Evolutionary conservation across 2,797 vertebrate species (phyloP).

Genomic region (Neoniphon sammara): DNA sequence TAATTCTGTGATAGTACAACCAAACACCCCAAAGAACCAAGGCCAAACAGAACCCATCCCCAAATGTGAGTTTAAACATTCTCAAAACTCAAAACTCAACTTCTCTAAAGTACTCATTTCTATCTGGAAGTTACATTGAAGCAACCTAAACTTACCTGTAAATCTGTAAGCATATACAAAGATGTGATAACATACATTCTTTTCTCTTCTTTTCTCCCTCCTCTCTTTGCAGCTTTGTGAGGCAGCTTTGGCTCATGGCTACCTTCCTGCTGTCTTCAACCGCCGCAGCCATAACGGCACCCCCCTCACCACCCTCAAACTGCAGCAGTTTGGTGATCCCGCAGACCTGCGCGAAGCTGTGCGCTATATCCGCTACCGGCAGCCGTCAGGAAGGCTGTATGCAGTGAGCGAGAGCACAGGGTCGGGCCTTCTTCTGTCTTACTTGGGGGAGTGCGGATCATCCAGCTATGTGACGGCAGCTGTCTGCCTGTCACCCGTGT

Average conservation of each 20-base stretch:
- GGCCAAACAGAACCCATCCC: too few relatives aligned
- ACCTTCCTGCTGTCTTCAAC: constrained; percentile 88
- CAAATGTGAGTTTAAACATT: too few relatives aligned
- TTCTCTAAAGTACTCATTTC: neutral
- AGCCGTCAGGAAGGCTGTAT: constrained; percentile 83
- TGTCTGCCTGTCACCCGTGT: constrained; percentile 86
- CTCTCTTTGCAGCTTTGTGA: constrained; percentile 82
- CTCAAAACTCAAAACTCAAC: neutral
- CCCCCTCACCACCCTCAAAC: constrained; percentile 84
- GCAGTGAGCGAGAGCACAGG: constrained; percentile 87
- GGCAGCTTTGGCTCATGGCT: constrained; percentile 82
- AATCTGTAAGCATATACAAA: too few relatives aligned
- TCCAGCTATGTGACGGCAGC: constrained; percentile 88
- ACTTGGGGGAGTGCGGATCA: constrained; percentile 88
- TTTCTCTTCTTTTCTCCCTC: neutral
- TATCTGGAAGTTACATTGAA: too few relatives aligned
- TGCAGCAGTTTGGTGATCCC: constrained; percentile 89
- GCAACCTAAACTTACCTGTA: neutral
- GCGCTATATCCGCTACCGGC: constrained; percentile 85
- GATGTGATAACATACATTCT: neutral
- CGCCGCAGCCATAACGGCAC: constrained; percentile 86
- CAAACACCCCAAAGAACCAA: too few relatives aligned
- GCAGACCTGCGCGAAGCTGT: constrained; percentile 85
- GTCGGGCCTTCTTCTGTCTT: constrained; percentile 87
- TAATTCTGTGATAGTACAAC: too few relatives aligned